phyloP scores from a whole-genome alignment of 2,113 vertebrate genomes.

The Neopipo cinnamomea region DNA sequence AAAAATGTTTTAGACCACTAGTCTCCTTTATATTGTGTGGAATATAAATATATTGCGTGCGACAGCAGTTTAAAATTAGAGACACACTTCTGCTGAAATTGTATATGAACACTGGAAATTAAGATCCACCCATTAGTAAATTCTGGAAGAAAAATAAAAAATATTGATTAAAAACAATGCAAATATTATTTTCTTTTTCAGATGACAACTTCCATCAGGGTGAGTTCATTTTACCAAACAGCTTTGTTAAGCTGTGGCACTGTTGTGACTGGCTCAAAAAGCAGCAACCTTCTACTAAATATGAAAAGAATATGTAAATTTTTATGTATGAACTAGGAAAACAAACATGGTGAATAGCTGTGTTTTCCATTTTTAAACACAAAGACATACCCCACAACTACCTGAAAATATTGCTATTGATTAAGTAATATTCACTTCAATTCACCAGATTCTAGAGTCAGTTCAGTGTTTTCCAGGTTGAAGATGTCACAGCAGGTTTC shows the following conservation, averaged over 20 bases:
- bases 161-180: background rate
- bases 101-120: background rate
- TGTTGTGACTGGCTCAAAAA: background rate
- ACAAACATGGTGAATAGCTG: background rate
- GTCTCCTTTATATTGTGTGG: background rate
- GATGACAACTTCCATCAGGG: background rate
- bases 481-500: background rate
- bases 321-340: background rate
- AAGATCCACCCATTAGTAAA: background rate
- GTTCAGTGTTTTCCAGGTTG: background rate
- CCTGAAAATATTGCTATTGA: background rate
- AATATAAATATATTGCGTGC: background rate
- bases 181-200: background rate
- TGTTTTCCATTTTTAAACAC: background rate
- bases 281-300: background rate
- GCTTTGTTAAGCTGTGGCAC: background rate
- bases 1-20: background rate
- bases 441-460: rapidly evolving
- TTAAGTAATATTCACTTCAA: background rate
- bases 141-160: background rate
- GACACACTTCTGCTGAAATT: background rate
- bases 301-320: background rate
- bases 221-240: background rate
- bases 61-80: background rate
- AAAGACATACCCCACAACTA: background rate